Percentiles rank a stretch among this genome's conserved stretches.
Evolutionary conservation across 2,797 vertebrate genomes (phyloP).

Genomic region (Brachyalestes nurse): DNA sequence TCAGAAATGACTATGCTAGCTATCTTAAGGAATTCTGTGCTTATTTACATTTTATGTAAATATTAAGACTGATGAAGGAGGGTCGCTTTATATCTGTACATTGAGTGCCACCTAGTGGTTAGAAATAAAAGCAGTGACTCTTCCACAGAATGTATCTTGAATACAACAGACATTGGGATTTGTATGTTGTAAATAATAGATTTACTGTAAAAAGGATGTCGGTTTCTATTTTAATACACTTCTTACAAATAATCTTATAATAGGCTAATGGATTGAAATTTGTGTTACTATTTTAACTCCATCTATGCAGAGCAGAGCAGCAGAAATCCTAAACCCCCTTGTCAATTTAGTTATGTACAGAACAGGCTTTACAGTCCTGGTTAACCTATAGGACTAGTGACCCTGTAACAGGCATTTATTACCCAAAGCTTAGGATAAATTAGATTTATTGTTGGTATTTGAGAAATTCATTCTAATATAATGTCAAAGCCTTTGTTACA

Average conservation of each 20-base stretch:
- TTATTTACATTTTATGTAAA: conserved; percentile 14
- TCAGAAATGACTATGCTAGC: neutral
- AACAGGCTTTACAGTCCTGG: neutral
- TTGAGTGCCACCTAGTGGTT: conserved; percentile 42
- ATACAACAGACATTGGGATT: neutral
- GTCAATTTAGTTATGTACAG: neutral
- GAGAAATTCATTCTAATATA: conserved; percentile 13
- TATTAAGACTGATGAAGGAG: neutral
- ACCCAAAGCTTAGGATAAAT: neutral
- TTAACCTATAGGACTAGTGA: neutral
- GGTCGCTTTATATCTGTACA: neutral
- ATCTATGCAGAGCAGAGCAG: neutral
- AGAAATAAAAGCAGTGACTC: neutral
- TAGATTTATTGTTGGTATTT: conserved; percentile 9
- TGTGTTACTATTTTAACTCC: neutral
- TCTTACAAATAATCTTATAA: neutral
- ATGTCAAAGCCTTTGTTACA: neutral
- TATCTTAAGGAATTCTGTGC: neutral
- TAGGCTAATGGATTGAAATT: neutral
- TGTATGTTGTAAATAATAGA: neutral
- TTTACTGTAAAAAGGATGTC: neutral
- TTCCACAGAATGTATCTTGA: neutral
- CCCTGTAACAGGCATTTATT: neutral
- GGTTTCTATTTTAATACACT: neutral
- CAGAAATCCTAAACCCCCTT: neutral